Evolutionary conservation across 2,888 invertebrate genomes (phyloP).

Genomic region (Asteroscopus sphinx): DNA sequence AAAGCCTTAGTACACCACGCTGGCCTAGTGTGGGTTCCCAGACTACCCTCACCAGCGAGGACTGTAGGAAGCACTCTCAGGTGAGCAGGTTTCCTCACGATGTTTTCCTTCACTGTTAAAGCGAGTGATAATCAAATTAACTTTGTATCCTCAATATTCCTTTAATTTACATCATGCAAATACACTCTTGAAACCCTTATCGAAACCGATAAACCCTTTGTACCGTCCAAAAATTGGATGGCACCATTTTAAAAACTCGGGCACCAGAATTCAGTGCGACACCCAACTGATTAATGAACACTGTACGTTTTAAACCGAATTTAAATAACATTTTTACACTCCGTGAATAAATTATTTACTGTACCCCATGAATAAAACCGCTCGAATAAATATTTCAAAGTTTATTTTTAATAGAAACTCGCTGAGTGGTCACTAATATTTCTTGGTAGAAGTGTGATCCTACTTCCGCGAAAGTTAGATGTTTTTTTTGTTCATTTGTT

Average conservation of each 20-base stretch:
- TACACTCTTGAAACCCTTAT: slow-evolving; percentile 16
- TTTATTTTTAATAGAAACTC: slow-evolving; percentile 33
- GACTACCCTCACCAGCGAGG: too few species aligned
- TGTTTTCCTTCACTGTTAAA: too few species aligned
- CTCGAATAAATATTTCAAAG: slow-evolving; percentile 56
- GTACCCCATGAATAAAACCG: slow-evolving; percentile 59
- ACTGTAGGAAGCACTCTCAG: too few species aligned
- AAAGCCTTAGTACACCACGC: too few species aligned
- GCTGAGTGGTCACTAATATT: slow-evolving; percentile 16
- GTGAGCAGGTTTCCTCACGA: too few species aligned
- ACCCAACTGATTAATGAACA: slow-evolving; percentile 65
- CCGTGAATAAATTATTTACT: slow-evolving; percentile 74
- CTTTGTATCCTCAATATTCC: slow-evolving; percentile 3
- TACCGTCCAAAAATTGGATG: slow-evolving; percentile 35
- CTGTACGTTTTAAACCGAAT: slow-evolving; percentile 66
- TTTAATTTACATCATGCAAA: slow-evolving; percentile 27
- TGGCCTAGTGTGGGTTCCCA: too few species aligned
- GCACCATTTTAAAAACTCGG: slow-evolving; percentile 21
- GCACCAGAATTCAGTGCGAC: slow-evolving; percentile 47
- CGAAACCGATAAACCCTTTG: slow-evolving; percentile 18
- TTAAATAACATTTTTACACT: slow-evolving; percentile 73
- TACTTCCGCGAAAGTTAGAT: too few species aligned
- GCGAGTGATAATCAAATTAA: too few species aligned
- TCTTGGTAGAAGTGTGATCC: slow-evolving; percentile 10
- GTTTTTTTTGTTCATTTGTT: too few species aligned